Base-by-base conservation (phyloP, 2,888 invertebrate genomes). In the Erebia aethiops region DNA sequence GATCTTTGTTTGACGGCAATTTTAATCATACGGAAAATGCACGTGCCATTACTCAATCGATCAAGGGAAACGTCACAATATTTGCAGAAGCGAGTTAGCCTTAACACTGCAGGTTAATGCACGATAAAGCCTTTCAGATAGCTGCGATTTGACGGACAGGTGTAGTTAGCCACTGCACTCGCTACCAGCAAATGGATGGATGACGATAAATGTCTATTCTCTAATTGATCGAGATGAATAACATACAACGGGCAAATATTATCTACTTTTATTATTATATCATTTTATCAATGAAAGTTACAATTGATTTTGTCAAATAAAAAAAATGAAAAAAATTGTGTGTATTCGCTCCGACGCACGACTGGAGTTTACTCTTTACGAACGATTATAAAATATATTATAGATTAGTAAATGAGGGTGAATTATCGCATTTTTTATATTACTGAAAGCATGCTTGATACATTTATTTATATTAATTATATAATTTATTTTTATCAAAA, bases 131-230 rank as follows among this genome's bases (percentile, higher is more conserved):
- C 78, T 77, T 76, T 71, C 71, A 84, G 89, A 89, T 89, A 88
- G 80, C 79, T 72, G 65, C 67, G 64, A 73, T 75, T 75, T 91
- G 91, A 92, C 84, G 80, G 91, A 87, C 91, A 90, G 88, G 85
- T 89, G 87, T 90, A 91, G 90, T 91, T 92, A 92, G 87, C 84
- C 81, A 79, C 79, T 82, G 57, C 67, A 79, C 76, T 76, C 73
- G 77, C 85, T 85, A 81, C 86, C 80, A 82, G 85, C 79, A 85
- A 88, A 87, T 86, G 86, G 84, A 84, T 78, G 80, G 79, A 79
- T 78, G 81, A 77, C 81, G 87, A 87, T 87, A 87, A 84, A 80
- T 76, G 74, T 73, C 77, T 80, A 80, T 80, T 70, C 61, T 56
- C 18, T 58, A 60, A 57, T 41, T 70, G 54, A 64, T 64, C 41